Conservation (phyloP, 2,888 invertebrate genomes). For the Athalia rosae region DNA sequence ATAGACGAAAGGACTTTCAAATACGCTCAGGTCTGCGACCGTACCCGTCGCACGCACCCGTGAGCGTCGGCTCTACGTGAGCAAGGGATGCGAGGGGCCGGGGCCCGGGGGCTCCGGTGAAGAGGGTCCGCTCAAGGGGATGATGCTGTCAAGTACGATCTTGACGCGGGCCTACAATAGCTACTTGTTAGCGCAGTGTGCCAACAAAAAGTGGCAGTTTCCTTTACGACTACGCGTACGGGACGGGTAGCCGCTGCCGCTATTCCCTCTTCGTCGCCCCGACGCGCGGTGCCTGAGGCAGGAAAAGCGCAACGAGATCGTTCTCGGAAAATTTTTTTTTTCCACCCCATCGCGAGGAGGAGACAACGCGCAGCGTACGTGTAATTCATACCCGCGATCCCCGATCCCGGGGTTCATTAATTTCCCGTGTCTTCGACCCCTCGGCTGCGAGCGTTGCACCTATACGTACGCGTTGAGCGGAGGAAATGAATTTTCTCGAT, state of each 20-base stretch:
- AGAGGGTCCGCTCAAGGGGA: constrained; percentile 49
- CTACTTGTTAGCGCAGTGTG: constrained; percentile 67
- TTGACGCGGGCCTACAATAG: constrained; percentile 69
- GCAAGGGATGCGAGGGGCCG: neutral
- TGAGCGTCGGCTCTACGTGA: neutral
- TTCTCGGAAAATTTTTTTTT: too few species aligned
- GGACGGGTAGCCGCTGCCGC: too few species aligned
- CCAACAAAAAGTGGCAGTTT: constrained; percentile 54
- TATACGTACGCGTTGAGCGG: too few species aligned
- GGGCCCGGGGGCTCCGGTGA: constrained; percentile 30
- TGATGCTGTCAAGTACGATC: constrained; percentile 68
- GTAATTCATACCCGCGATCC: too few species aligned
- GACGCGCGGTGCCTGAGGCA: too few species aligned
- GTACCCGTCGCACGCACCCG: neutral
- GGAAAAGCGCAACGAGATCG: neutral
- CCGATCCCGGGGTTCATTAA: too few species aligned
- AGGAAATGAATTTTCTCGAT: too few species aligned
- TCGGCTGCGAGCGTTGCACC: too few species aligned
- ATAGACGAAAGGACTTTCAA: constrained; percentile 35
- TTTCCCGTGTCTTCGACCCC: too few species aligned
- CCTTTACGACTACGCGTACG: neutral
- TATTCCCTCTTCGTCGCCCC: too few species aligned
- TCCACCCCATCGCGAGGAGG: too few species aligned
- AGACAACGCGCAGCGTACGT: too few species aligned
- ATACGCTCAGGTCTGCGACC: neutral